phyloP scores from a whole-genome alignment of 30 jellyfish, hydroid and myxozoan genomes.

The Hydractinia echinata region DNA sequence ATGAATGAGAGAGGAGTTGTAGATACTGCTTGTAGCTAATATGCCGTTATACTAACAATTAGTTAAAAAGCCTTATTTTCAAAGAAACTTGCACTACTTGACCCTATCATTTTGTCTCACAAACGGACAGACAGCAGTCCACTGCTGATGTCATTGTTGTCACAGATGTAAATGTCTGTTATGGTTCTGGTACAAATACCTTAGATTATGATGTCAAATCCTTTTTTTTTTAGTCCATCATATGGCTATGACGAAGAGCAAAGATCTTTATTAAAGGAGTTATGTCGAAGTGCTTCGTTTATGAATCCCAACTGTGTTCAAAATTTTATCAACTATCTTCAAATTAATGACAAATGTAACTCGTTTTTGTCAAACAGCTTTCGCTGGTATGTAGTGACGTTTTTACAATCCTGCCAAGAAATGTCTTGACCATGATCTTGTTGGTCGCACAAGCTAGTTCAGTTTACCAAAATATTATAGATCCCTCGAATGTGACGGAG shows the following conservation, averaged over 20 bases:
- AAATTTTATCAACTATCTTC: slow-evolving; percentile 4
- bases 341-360: not conserved
- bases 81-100: no score
- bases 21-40: no score
- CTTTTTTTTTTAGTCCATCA: not conserved
- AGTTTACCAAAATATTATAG: no score
- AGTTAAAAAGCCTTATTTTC: no score
- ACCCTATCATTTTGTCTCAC: no score
- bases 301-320: slow-evolving; percentile 21
- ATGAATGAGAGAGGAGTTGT: no score
- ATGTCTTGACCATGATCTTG: not conserved
- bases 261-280: not conserved
- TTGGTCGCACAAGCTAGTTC: no score
- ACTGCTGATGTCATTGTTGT: no score
- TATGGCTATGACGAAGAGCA: not conserved
- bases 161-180: no score
- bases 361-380: slow-evolving; percentile 14
- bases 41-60: no score
- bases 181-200: not conserved
- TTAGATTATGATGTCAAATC: not conserved
- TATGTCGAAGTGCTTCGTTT: slow-evolving; percentile 5
- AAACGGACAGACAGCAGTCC: no score
- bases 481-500: no score
- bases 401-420: not conserved
- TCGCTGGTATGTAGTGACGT: not conserved